A percentile compares a stretch with the other conserved stretches of the same genome.
phyloP scores from a whole-genome alignment of 2,113 vertebrate genomes.

The Speoplatyrhinus poulsoni region DNA sequence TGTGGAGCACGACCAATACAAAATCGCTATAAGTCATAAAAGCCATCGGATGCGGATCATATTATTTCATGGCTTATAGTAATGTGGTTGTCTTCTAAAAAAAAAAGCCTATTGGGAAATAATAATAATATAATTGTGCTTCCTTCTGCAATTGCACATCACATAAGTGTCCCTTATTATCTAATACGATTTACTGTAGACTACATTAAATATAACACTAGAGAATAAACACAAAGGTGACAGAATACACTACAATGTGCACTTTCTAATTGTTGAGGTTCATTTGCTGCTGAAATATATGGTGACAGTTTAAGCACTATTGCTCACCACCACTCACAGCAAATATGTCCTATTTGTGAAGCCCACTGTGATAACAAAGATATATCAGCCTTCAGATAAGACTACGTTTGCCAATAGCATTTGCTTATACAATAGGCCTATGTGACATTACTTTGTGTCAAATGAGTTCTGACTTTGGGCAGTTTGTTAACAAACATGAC shows the following conservation, averaged over 20 bases:
- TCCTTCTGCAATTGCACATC: conserved; percentile 6
- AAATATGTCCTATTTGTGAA: no score
- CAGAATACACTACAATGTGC: neutral
- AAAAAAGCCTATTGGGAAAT: conserved; percentile 13
- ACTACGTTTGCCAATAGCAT: neutral
- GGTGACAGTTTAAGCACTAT: neutral
- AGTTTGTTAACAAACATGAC: conserved; percentile 31
- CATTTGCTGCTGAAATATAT: neutral
- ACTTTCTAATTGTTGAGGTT: neutral
- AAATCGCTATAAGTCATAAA: conserved; percentile 67
- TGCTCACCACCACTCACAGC: no score
- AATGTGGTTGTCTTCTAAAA: conserved; percentile 25
- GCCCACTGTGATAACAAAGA: no score
- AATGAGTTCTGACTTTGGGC: no score
- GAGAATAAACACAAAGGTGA: no score
- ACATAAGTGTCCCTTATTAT: no score
- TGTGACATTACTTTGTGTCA: conserved; percentile 1
- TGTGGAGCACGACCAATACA: conserved; percentile 62
- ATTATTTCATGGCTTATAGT: conserved; percentile 62
- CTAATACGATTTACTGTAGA: no score
- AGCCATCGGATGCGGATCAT: conserved; percentile 75
- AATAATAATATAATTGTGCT: conserved; percentile 26
- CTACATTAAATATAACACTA: no score
- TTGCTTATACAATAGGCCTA: neutral
- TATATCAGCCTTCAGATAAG: no score